Evolutionary conservation across 1,140 invertebrate species (phyloP).

Genomic region (Venustaconcha ellipsiformis): DNA sequence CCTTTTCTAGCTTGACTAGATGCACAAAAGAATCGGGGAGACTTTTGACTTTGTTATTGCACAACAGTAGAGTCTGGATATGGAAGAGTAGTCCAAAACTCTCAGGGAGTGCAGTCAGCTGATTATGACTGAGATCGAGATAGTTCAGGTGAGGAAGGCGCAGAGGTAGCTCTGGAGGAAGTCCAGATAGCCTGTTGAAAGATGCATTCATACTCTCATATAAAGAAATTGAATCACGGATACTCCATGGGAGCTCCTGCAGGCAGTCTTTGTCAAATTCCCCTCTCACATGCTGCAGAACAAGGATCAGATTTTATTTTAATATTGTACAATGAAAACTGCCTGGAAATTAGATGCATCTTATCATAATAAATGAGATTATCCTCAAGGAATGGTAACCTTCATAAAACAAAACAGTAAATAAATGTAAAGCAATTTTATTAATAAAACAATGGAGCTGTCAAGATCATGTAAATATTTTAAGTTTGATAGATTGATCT

Average conservation of each 20-base stretch:
- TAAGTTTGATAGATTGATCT: neutral
- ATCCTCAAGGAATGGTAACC: neutral
- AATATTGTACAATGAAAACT: neutral
- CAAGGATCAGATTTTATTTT: slow-evolving; percentile 17
- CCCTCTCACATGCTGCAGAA: slow-evolving; percentile 60
- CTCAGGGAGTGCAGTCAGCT: slow-evolving; percentile 58
- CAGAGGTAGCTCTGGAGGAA: slow-evolving; percentile 65
- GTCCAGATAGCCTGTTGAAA: slow-evolving; percentile 60
- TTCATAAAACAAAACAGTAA: neutral
- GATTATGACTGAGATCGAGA: slow-evolving; percentile 67
- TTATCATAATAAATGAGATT: neutral
- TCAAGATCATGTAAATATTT: neutral
- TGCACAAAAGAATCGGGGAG: slow-evolving; percentile 60
- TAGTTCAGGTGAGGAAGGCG: slow-evolving; percentile 64
- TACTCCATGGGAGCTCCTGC: slow-evolving; percentile 58
- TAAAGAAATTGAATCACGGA: slow-evolving; percentile 59
- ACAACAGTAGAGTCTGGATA: slow-evolving; percentile 55
- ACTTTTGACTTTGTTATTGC: slow-evolving; percentile 56
- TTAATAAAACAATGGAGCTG: neutral
- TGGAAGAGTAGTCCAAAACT: slow-evolving; percentile 68
- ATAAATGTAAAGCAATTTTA: neutral
- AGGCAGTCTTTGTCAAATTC: slow-evolving; percentile 50
- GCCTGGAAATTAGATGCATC: neutral
- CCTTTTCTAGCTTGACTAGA: slow-evolving; percentile 63
- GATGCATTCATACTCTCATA: slow-evolving; percentile 62